A percentile compares a stretch with the other conserved stretches of the same genome.
These are phyloP conservation scores for Agonopterix subpropinquella DNA, from an alignment of 2,888 invertebrate genomes.

Conservation along the genomic window DNA sequence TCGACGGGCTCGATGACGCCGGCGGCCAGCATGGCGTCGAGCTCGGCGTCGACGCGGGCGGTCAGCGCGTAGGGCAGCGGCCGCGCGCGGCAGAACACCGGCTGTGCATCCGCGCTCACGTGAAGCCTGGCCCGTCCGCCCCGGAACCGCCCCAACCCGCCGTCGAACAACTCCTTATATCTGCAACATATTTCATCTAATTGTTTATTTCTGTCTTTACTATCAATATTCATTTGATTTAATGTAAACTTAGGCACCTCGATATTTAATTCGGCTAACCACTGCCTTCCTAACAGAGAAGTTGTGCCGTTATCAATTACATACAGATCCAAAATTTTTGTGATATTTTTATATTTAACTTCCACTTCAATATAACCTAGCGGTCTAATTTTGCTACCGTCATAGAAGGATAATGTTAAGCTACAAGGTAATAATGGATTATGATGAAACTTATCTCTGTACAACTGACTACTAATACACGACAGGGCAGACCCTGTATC, in stretches of 20 bases:
- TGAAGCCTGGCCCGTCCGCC: conserved; percentile 6
- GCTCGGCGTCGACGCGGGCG: conserved; percentile 5
- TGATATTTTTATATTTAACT: conserved; percentile 1
- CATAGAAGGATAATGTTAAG: conserved; percentile 7
- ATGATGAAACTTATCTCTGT: conserved; percentile 4
- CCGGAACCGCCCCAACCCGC: conserved; percentile 4
- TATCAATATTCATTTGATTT: not conserved
- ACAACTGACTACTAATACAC: conserved; percentile 6
- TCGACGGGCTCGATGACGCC: conserved; percentile 6
- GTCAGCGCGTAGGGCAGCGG: conserved; percentile 4
- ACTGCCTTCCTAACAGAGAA: conserved; percentile 8
- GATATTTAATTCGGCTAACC: conserved; percentile 8
- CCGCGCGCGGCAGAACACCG: conserved; percentile 5
- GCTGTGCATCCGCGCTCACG: conserved; percentile 9
- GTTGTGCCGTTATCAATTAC: conserved; percentile 8
- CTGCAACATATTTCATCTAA: not conserved
- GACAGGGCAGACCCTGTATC: conserved; percentile 11
- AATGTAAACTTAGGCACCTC: not conserved
- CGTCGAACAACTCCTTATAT: not conserved
- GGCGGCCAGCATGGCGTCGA: conserved; percentile 4
- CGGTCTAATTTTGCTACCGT: conserved; percentile 3
- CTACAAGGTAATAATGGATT: conserved; percentile 7
- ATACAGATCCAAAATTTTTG: conserved; percentile 7
- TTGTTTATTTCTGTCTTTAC: not conserved
- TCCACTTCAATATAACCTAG: conserved; percentile 3